Conservation (phyloP, 2,888 invertebrate genomes). For the Eilema sororculum region DNA sequence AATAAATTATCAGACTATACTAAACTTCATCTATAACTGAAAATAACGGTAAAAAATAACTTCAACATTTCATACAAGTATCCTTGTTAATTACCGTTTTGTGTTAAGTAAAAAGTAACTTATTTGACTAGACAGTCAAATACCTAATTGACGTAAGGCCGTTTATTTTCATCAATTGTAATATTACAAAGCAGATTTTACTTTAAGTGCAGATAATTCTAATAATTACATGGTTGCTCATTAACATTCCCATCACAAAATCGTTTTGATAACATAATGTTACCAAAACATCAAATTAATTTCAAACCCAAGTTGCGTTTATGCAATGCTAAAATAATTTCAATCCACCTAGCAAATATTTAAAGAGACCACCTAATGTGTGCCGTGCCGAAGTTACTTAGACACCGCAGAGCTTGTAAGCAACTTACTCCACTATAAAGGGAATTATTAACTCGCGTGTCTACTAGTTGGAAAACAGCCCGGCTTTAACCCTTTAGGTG, state of each 20-base stretch:
- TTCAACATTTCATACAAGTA: too few relatives aligned
- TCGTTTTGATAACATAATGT: neutral
- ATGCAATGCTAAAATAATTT: slow-evolving; percentile 49
- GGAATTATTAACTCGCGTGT: slow-evolving; percentile 59
- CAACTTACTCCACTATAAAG: slow-evolving; percentile 57
- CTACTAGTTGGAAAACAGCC: slow-evolving; percentile 52
- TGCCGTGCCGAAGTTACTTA: slow-evolving; percentile 52
- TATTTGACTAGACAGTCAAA: too few relatives aligned
- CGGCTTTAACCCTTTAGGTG: slow-evolving; percentile 53
- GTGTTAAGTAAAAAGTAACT: too few relatives aligned
- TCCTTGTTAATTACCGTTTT: too few relatives aligned
- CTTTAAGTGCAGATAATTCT: neutral
- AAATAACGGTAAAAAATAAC: too few relatives aligned
- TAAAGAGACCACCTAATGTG: slow-evolving; percentile 57
- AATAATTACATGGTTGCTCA: slow-evolving; percentile 14
- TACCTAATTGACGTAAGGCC: neutral
- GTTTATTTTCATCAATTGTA: neutral
- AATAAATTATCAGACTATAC: too few relatives aligned
- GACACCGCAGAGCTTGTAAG: slow-evolving; percentile 50
- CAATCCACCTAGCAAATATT: slow-evolving; percentile 54
- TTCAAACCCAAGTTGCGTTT: slow-evolving; percentile 37
- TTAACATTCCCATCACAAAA: slow-evolving; percentile 22
- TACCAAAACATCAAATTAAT: slow-evolving; percentile 37
- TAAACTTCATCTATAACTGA: too few relatives aligned
- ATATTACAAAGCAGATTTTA: neutral